A percentile compares a stretch with the other conserved stretches of the same genome.
These are phyloP conservation scores for Euschistus heros DNA, from an alignment of 1,140 invertebrate species.

Conservation along the genomic window DNA sequence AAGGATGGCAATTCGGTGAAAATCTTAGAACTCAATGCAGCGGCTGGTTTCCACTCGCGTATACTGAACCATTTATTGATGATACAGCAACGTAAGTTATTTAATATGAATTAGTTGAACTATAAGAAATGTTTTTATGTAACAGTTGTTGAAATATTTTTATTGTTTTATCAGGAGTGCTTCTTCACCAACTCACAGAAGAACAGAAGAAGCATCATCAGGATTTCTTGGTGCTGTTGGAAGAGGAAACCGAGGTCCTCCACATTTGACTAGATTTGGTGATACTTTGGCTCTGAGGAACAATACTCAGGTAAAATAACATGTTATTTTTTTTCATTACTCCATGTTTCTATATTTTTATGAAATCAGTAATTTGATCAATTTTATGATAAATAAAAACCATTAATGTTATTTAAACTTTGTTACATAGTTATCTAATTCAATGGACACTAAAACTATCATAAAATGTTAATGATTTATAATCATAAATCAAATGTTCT, in stretches of 20 bases:
- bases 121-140: background rate
- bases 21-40: slow-evolving; percentile 78
- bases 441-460: too few relatives aligned
- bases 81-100: slow-evolving; percentile 43
- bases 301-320: slow-evolving; percentile 31
- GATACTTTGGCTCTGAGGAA: slow-evolving; percentile 35
- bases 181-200: slow-evolving; percentile 29
- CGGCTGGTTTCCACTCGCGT: slow-evolving; percentile 90
- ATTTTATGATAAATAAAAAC: too few relatives aligned
- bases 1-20: slow-evolving; percentile 92
- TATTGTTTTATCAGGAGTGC: slow-evolving; percentile 26
- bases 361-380: too few relatives aligned
- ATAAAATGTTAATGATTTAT: too few relatives aligned
- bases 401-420: too few relatives aligned
- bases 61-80: slow-evolving; percentile 59
- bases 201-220: slow-evolving; percentile 18
- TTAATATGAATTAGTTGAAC: background rate
- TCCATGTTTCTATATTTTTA: too few relatives aligned
- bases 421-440: too few relatives aligned
- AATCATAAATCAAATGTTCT: too few relatives aligned
- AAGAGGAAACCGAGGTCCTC: slow-evolving; percentile 24
- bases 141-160: background rate
- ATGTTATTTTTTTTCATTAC: too few relatives aligned
- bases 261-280: slow-evolving; percentile 30
- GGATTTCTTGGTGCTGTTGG: slow-evolving; percentile 2